Evolutionary conservation across 2,113 vertebrate species (phyloP).

Genomic region (Capricornis sumatraensis): DNA sequence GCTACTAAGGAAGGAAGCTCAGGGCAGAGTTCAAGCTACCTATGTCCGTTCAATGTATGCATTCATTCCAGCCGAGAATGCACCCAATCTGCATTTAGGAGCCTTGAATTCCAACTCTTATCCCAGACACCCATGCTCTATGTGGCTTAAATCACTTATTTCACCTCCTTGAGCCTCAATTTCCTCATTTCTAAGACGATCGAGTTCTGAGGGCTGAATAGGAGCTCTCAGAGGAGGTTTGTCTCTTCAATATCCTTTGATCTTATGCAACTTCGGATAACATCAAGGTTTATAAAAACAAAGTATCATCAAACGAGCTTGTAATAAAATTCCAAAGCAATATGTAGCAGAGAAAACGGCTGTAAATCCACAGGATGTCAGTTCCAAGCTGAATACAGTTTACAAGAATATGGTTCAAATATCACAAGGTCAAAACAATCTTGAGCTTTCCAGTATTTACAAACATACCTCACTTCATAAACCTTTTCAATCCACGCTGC

Average conservation of each 20-base stretch:
- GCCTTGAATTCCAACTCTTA: background rate
- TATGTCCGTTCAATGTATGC: rapidly evolving
- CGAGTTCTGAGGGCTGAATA: background rate
- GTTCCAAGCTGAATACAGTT: slow-evolving; percentile 49
- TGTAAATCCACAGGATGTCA: slow-evolving; percentile 52
- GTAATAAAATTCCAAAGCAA: slow-evolving; percentile 55
- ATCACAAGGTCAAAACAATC: slow-evolving; percentile 66
- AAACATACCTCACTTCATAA: slow-evolving; percentile 60
- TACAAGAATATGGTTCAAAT: slow-evolving; percentile 66
- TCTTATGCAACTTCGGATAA: slow-evolving; percentile 2
- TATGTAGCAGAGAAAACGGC: background rate
- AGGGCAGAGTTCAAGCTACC: background rate
- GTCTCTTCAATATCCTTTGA: slow-evolving; percentile 6
- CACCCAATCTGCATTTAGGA: background rate
- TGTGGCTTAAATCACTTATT: background rate
- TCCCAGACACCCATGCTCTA: background rate
- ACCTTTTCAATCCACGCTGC: background rate
- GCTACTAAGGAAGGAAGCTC: background rate
- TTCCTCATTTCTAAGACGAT: background rate
- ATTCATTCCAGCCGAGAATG: background rate
- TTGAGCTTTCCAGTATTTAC: slow-evolving; percentile 62
- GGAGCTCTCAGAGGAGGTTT: background rate
- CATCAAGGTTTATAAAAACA: slow-evolving; percentile 39
- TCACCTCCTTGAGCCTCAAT: background rate
- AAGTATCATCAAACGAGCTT: slow-evolving; percentile 28